A percentile compares a stretch with the other conserved stretches of the same genome.
Evolutionary conservation across 2,113 vertebrate genomes (phyloP).

Genomic region (Puffinus mauretanicus): DNA sequence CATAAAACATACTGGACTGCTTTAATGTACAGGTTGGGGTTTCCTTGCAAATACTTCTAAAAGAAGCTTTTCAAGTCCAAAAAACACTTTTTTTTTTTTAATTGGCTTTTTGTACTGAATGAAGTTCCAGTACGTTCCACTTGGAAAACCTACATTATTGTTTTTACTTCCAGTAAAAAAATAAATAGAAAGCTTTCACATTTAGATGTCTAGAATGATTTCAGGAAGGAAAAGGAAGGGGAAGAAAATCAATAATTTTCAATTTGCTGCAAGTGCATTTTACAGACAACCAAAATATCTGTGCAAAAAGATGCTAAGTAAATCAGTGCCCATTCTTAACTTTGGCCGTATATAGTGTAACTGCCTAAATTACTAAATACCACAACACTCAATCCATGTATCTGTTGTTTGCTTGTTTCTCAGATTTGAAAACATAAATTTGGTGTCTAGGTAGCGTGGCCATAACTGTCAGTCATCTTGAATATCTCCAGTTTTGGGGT

Average conservation of each 20-base stretch:
- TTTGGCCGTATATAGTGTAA: background rate
- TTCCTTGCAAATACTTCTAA: background rate
- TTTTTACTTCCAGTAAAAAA: background rate
- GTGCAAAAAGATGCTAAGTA: background rate
- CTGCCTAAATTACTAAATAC: background rate
- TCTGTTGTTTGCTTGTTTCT: background rate
- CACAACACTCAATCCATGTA: background rate
- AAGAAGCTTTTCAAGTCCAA: background rate
- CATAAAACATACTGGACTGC: constrained; percentile 13
- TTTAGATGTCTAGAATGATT: background rate
- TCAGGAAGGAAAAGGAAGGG: background rate
- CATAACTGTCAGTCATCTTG: background rate
- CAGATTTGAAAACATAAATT: background rate
- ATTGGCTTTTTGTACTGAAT: background rate
- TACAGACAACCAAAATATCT: background rate
- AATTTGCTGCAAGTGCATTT: background rate
- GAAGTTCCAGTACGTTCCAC: background rate
- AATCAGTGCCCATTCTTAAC: background rate
- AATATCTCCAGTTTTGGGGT: background rate
- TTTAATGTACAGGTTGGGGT: background rate
- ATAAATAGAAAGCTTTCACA: background rate
- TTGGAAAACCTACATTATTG: background rate
- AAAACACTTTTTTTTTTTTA: background rate
- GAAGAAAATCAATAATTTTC: background rate
- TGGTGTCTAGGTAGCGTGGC: background rate